phyloP scores from a whole-genome alignment of 2,797 vertebrate species.

The Halcyon chelicuti region DNA sequence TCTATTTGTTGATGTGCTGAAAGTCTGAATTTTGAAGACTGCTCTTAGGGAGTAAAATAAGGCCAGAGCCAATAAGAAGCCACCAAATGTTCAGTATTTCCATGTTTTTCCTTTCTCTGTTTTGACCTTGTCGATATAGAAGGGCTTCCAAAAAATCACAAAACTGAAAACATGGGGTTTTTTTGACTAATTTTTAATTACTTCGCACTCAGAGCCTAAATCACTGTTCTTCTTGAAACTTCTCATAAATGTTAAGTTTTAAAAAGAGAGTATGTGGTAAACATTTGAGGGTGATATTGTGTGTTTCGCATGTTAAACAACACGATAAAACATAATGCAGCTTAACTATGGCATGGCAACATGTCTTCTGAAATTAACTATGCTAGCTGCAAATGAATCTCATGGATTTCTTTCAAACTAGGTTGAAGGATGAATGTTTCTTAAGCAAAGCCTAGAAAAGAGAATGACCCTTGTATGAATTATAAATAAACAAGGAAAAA shows the following conservation, averaged over 20 bases:
- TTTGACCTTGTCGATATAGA: background rate
- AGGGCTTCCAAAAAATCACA: background rate
- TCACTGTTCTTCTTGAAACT: background rate
- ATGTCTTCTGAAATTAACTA: constrained; percentile 22
- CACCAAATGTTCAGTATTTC: background rate
- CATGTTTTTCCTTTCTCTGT: background rate
- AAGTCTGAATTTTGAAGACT: background rate
- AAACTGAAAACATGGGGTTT: background rate
- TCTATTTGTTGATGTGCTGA: background rate
- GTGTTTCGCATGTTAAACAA: background rate
- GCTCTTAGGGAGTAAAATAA: background rate
- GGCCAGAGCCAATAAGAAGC: background rate
- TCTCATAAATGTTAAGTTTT: background rate
- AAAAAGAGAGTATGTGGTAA: background rate
- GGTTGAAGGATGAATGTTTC: background rate
- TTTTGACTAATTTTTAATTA: background rate
- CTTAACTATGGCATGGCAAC: background rate
- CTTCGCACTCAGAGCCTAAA: background rate
- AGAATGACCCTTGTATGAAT: background rate
- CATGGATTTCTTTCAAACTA: background rate
- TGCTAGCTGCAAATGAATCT: background rate
- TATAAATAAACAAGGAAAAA: background rate
- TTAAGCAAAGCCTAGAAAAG: background rate
- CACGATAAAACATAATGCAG: background rate
- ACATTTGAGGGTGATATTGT: background rate